Evolutionary conservation across 2,797 vertebrate genomes (phyloP), one percentile per base, ranked within the genome.

Genomic region (Decapterus maruadsi): DNA sequence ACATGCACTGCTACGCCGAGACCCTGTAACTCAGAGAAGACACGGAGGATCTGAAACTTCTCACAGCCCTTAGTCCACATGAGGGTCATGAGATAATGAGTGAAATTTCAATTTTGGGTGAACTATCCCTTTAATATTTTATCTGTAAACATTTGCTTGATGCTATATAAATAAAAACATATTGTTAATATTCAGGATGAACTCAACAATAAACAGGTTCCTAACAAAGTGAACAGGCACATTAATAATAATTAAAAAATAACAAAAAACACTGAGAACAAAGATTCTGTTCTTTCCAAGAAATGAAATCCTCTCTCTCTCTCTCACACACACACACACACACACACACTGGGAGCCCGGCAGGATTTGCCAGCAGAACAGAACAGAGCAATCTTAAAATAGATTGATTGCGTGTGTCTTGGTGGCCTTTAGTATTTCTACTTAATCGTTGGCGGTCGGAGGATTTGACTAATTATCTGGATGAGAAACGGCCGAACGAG

Each of bases 401-500:
- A 84, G 81, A 86, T 80, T 72, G 75, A 79, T 72, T 60, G 77
- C 16, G 12, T 38, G 50, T 79, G 50, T 79, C 74, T 82, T 38
- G n/a, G 61, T 72, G 87, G 76, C 82, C 84, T 84, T 86, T 85
- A 76, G 87, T 82, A 4, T 82, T 85, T 73, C 77, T 72, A 11
- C 63, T 75, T 85, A 83, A 81, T 85, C 66, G 68, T 59, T 45
- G 68, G 64, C 55, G 38, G 82, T 83, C 65, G 45, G 57, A 75
- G 74, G 83, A 84, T 83, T 82, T 80, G 59, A 89, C 81, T 88
- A 90, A 90, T 89, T 88, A 87, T 82, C 53, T 65, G 75, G 53
- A 78, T 70, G 85, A 77, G n/a, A 80, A 82, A 55, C 53, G 26
- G 0, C 66, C 1, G 38, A 57, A 66, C 9, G 17, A 65, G 56